A percentile compares a stretch with the other conserved stretches of the same genome.
Evolutionary conservation across 1,140 invertebrate genomes (phyloP).

Genomic region (Hyposmocoma kahamanoa): DNA sequence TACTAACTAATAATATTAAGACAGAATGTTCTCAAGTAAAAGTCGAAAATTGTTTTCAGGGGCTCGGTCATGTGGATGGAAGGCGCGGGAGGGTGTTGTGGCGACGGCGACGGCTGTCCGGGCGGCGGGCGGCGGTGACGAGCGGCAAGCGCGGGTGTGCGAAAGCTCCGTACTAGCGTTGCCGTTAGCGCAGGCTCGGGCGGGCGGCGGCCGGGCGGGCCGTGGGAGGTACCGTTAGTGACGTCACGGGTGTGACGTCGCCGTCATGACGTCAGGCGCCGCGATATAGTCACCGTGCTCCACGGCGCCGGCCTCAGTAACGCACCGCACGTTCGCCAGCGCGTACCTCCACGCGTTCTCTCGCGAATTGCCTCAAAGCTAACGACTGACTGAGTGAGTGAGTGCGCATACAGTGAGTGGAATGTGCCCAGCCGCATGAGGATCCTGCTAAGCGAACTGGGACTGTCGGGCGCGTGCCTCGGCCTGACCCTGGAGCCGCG

Average conservation of each 20-base stretch:
- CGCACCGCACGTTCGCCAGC: slow-evolving; percentile 61
- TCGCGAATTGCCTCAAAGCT: slow-evolving; percentile 32
- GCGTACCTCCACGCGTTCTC: slow-evolving; percentile 56
- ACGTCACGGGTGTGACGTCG: slow-evolving; percentile 67
- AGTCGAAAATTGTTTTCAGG: too few species aligned
- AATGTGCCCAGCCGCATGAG: slow-evolving; percentile 73
- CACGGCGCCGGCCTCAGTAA: slow-evolving; percentile 71
- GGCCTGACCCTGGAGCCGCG: slow-evolving; percentile 68
- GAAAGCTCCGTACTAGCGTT: slow-evolving; percentile 65
- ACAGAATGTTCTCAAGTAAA: too few species aligned
- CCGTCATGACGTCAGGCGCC: slow-evolving; percentile 63
- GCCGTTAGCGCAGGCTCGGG: slow-evolving; percentile 64
- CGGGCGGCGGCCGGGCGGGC: slow-evolving; percentile 57
- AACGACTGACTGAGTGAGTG: slow-evolving; percentile 59
- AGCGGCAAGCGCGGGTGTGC: slow-evolving; percentile 31
- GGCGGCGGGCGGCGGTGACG: not conserved
- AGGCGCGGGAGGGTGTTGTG: too few species aligned
- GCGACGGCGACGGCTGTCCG: too few species aligned
- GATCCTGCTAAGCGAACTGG: slow-evolving; percentile 73
- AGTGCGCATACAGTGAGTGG: slow-evolving; percentile 70
- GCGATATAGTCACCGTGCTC: slow-evolving; percentile 71
- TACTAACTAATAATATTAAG: too few species aligned
- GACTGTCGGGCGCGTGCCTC: slow-evolving; percentile 69
- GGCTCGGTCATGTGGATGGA: too few species aligned
- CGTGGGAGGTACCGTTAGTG: slow-evolving; percentile 72